Conservation (phyloP, 2,113 vertebrate species). For the Clupea harengus region DNA sequence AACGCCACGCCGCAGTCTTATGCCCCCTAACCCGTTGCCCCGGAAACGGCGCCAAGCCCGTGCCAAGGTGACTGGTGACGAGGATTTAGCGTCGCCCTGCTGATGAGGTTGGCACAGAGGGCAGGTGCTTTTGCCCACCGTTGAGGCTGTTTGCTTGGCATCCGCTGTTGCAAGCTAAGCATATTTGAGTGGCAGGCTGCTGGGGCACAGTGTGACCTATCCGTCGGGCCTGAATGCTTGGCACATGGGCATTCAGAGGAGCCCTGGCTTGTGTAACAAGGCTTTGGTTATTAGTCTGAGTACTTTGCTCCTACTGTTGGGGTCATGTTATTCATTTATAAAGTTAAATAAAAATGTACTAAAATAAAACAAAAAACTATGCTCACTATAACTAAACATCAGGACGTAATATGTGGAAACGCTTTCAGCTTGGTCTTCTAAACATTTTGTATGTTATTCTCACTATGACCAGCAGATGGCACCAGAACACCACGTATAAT, state of each 20-base stretch:
- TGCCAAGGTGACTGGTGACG: background rate
- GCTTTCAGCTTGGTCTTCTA: background rate
- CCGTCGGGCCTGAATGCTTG: background rate
- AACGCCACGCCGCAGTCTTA: background rate
- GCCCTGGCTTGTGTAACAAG: background rate
- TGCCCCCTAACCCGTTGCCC: background rate
- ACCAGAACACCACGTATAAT: background rate
- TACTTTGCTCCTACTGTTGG: background rate
- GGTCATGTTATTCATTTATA: too few relatives aligned
- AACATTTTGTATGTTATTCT: background rate
- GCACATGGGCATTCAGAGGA: background rate
- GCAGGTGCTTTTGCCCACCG: background rate
- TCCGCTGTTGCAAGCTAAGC: background rate
- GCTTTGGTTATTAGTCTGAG: background rate
- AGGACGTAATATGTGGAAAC: too few relatives aligned
- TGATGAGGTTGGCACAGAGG: background rate
- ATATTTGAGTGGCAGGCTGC: background rate
- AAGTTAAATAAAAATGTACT: background rate
- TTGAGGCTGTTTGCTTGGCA: background rate
- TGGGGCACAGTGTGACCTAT: background rate
- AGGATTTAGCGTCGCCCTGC: background rate
- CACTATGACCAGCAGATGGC: conserved; percentile 19
- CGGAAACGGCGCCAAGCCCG: too few relatives aligned
- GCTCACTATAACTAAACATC: too few relatives aligned
- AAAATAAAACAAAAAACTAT: too few relatives aligned